Evolutionary conservation across 2,797 vertebrate species (phyloP).

Genomic region (Sebastes minor): DNA sequence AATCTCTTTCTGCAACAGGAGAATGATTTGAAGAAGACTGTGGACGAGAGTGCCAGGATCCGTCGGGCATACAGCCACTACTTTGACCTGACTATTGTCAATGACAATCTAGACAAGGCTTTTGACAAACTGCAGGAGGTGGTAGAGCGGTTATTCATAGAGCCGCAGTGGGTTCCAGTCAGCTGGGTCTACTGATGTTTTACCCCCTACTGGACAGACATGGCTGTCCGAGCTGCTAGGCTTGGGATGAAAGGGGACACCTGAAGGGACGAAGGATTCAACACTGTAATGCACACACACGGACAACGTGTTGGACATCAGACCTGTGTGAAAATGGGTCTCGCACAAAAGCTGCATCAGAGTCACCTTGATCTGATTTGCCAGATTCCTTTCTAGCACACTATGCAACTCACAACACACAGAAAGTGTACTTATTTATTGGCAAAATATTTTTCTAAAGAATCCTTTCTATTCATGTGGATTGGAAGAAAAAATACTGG

Average conservation of each 20-base stretch:
- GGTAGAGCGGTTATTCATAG: conserved; percentile 88
- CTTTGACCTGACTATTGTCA: conserved; percentile 95
- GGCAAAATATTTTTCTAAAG: conserved; percentile 82
- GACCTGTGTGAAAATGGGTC: conserved; percentile 52
- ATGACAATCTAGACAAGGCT: conserved; percentile 98
- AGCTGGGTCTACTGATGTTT: conserved; percentile 94
- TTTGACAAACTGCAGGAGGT: conserved; percentile 93
- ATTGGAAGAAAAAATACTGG: conserved; percentile 41
- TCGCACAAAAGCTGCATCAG: conserved; percentile 68
- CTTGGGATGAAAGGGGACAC: conserved; percentile 33
- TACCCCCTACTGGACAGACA: conserved; percentile 22
- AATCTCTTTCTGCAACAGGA: conserved; percentile 83
- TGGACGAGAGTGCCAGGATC: conserved; percentile 96
- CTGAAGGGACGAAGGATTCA: conserved; percentile 6
- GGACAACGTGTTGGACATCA: conserved; percentile 53
- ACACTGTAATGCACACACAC: conserved; percentile 45
- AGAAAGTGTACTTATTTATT: conserved; percentile 98
- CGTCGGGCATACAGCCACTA: conserved; percentile 97
- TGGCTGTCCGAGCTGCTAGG: conserved; percentile 25
- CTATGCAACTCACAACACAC: conserved; percentile 84
- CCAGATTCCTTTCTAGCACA: conserved; percentile 76
- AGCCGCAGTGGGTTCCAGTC: conserved; percentile 97
- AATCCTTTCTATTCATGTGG: conserved; percentile 86
- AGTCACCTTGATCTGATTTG: conserved; percentile 78
- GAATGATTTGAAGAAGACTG: conserved; percentile 96